A percentile compares a stretch with the other conserved stretches of the same genome.
Conservation (phyloP, 2,888 invertebrate genomes). For the Eustalomyia histrio region DNA sequence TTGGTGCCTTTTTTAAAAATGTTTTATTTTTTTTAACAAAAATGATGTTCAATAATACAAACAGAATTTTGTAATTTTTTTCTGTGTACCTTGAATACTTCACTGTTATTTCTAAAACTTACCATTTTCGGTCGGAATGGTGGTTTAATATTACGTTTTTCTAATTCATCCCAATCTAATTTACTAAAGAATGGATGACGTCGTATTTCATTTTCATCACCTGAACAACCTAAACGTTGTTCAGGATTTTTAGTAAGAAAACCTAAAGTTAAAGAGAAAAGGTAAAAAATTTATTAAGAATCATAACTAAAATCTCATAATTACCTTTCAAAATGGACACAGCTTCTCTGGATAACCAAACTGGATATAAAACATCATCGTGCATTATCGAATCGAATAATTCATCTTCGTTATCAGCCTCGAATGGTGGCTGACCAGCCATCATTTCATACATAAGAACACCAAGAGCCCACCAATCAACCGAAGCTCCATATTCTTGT, state of each 20-base stretch:
- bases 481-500: constrained; percentile 92
- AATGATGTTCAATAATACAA: too few species aligned
- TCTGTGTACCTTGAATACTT: too few species aligned
- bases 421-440: constrained; percentile 99
- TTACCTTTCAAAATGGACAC: constrained; percentile 91
- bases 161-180: constrained; percentile 97
- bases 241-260: constrained; percentile 99
- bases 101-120: constrained; percentile 77
- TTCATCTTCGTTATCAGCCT: constrained; percentile 99
- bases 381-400: constrained; percentile 98
- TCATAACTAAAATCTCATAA: background rate
- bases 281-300: constrained; percentile 66
- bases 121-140: constrained; percentile 99
- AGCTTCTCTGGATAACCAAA: constrained; percentile 95
- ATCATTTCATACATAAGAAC: constrained; percentile 99
- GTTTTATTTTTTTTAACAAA: too few species aligned
- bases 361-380: constrained; percentile 98
- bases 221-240: constrained; percentile 94
- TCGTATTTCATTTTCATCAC: constrained; percentile 86
- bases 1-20: too few species aligned
- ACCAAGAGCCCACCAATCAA: constrained; percentile 98
- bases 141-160: constrained; percentile 93
- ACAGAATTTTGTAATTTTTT: too few species aligned
- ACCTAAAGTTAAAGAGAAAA: constrained; percentile 83
- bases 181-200: constrained; percentile 95